Evolutionary conservation across 2,888 invertebrate genomes (phyloP).

Genomic region (Acrobasis repandana): DNA sequence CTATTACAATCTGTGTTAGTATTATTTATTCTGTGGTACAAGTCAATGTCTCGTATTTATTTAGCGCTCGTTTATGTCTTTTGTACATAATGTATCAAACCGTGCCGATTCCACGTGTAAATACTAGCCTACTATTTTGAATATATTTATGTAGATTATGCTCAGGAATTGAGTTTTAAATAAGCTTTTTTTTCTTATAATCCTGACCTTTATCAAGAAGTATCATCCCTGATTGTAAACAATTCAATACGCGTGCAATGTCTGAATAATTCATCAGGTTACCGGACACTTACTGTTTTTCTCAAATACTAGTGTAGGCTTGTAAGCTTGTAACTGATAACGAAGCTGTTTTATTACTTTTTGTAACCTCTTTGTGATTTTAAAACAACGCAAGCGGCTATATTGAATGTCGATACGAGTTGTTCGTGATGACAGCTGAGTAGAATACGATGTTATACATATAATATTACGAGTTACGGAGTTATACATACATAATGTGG

Average conservation of each 20-base stretch:
- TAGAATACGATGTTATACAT: neutral
- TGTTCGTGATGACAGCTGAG: neutral
- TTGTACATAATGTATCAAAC: too few relatives aligned
- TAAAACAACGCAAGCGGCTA: neutral
- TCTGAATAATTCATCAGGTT: slow-evolving; percentile 12
- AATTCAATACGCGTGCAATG: slow-evolving; percentile 9
- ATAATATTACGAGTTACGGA: too few relatives aligned
- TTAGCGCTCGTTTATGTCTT: too few relatives aligned
- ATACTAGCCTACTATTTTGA: too few relatives aligned
- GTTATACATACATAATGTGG: too few relatives aligned
- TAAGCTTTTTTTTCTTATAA: neutral
- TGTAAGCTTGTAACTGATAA: slow-evolving; percentile 13
- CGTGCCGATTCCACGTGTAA: too few relatives aligned
- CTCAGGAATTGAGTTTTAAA: too few relatives aligned
- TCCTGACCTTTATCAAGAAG: neutral
- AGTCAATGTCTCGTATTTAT: too few relatives aligned
- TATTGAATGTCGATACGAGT: too few relatives aligned
- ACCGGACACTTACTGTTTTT: slow-evolving; percentile 16
- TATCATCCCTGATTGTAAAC: slow-evolving; percentile 2
- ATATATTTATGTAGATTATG: too few relatives aligned
- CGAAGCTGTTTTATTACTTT: neutral
- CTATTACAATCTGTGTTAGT: too few relatives aligned
- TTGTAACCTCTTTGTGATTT: slow-evolving; percentile 7
- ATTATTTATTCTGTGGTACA: too few relatives aligned
- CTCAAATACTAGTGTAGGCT: slow-evolving; percentile 13